Evolutionary conservation across 1,140 invertebrate genomes (phyloP), one percentile per base, ranked within the genome.

Genomic region (Zaprionus taronus): DNA sequence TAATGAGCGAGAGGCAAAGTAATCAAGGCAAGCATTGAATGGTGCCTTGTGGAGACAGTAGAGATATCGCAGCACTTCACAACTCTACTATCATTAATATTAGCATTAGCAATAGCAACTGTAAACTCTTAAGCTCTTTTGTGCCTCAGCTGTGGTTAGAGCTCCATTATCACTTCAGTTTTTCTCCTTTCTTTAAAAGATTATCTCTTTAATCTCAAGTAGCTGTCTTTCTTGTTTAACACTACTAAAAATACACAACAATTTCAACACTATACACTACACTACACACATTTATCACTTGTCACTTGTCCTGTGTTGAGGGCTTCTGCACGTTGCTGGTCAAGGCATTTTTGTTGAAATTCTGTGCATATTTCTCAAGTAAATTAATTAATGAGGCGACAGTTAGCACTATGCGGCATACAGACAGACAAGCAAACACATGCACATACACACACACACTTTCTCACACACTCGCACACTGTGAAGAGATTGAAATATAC

Each of bases 301-400:
- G 20, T 51, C 47, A n/a, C 24, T 26, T 26, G 24, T 5, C 41
- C 31, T 11, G 9, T 11, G 31, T 11, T 34, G 31, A 34, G 31
- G 15, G 15, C 41, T 20, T 57, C 57, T 65, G 72, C 72, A 12
- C 53, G 22, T 58, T 31, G 9, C 58, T 44, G 24, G 26, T 7
- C 17, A 60, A 44, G 47, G 38, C 12, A 61, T 47, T 70, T 49
- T 51, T 24, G 26, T 2, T 11, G 17, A 74, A 61, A 70, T 73
- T 14, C 57, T n/a, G 14, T 44, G 51, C 72, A 68, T 69, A 69
- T 69, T 66, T 70, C 36, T n/a, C 12, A 67, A 74, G 77, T 81
- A 80, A 87, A 89, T 87, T 87, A 87, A 87, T 89, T 87, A 87
- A 87, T 89, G 84, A 83, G 83, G 71, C 84, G 81, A 78, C 83